These are phyloP conservation scores for Eclectus roratus DNA, from an alignment of 2,113 vertebrate genomes.

Conservation along the genomic window DNA sequence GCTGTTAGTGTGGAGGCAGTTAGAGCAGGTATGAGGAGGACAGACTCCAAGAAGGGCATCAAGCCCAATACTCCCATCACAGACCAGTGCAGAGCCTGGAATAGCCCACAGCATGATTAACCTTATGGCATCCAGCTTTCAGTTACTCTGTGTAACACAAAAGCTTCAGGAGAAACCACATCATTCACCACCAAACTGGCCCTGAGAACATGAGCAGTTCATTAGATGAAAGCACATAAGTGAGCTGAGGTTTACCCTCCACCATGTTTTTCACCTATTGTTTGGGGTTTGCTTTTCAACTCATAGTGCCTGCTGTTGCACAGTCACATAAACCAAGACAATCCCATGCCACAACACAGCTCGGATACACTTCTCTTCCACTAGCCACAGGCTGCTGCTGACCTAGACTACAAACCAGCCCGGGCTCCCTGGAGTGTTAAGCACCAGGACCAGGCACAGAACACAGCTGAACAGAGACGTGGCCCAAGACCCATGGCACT, in stretches of 20 bases:
- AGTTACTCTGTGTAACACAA: neutral
- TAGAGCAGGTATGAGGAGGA: neutral
- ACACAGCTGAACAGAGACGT: fast-evolving
- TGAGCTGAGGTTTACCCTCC: neutral
- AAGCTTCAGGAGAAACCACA: neutral
- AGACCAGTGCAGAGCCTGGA: no score
- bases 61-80: neutral
- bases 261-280: neutral
- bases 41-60: neutral
- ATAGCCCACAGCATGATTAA: fast-evolving
- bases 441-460: neutral
- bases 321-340: neutral
- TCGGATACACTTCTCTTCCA: neutral
- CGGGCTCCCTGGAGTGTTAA: fast-evolving
- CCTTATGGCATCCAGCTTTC: neutral
- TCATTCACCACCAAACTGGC: neutral
- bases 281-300: neutral
- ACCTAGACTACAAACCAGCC: no score
- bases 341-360: fast-evolving
- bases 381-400: neutral
- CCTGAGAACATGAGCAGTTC: neutral
- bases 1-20: neutral
- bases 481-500: neutral
- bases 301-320: neutral
- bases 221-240: neutral